Evolutionary conservation across 2,113 vertebrate species (phyloP).

Genomic region (Cyprinodon brontotheroides): DNA sequence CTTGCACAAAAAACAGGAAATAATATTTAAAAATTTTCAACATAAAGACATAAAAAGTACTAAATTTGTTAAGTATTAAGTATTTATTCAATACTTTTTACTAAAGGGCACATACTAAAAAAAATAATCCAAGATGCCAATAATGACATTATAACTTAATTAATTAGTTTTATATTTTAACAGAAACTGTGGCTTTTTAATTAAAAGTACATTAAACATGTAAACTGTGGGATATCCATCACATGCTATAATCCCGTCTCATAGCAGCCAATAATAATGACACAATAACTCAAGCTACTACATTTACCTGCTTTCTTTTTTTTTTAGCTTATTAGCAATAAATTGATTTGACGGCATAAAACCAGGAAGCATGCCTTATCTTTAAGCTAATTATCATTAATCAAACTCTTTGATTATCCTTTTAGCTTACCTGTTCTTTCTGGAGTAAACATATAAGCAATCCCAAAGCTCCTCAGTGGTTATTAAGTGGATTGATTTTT

Average conservation of each 20-base stretch:
- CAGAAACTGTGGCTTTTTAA: background rate
- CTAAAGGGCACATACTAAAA: background rate
- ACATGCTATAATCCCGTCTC: background rate
- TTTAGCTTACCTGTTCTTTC: constrained; percentile 17
- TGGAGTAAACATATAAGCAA: constrained; percentile 9
- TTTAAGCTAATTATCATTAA: constrained; percentile 11
- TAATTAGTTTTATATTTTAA: background rate
- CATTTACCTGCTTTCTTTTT: background rate
- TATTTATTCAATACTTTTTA: no score
- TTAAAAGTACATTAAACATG: background rate
- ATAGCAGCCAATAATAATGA: no score
- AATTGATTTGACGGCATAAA: background rate
- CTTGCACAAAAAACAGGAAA: no score
- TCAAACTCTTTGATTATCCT: constrained; percentile 3
- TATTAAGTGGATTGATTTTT: constrained; percentile 31
- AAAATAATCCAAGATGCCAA: background rate
- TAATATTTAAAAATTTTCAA: no score
- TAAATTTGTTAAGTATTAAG: no score
- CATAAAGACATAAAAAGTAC: no score
- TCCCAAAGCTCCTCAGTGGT: background rate
- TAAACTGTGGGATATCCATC: background rate
- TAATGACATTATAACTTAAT: background rate
- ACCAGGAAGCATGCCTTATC: background rate
- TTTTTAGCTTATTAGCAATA: background rate
- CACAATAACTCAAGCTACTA: no score